Conservation (phyloP, 92 coral and sea anemone genomes). For the Paramuricea clavata region DNA sequence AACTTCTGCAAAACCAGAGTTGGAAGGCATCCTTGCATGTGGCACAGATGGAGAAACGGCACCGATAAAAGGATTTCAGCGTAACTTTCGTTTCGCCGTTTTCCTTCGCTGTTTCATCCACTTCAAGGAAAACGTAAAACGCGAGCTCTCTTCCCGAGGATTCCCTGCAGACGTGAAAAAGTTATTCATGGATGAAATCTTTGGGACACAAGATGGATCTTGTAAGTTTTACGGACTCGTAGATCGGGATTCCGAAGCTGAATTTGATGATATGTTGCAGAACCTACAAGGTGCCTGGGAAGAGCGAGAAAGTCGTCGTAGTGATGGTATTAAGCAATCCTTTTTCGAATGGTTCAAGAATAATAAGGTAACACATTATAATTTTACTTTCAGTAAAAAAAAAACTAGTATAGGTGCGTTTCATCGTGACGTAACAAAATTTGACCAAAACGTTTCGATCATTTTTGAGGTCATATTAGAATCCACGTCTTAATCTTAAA, state of each 20-base stretch:
- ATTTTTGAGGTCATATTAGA: too few species aligned
- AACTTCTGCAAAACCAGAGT: not conserved
- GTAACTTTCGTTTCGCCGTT: constrained; percentile 7
- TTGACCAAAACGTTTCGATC: too few species aligned
- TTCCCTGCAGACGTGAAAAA: constrained; percentile 26
- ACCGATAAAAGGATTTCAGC: not conserved
- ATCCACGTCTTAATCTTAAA: too few species aligned
- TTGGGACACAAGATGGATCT: constrained; percentile 60
- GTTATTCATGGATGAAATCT: constrained; percentile 55
- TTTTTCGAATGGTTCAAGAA: constrained; percentile 49
- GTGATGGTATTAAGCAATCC: not conserved
- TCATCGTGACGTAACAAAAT: too few species aligned
- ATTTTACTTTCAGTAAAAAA: not conserved
- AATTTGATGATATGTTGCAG: constrained; percentile 58
- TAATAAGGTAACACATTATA: constrained; percentile 18
- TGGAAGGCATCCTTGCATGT: constrained; percentile 18
- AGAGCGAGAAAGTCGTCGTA: not conserved
- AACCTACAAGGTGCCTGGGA: constrained; percentile 53
- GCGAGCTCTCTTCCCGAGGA: constrained; percentile 56
- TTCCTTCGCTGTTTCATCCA: constrained; percentile 55
- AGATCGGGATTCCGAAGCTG: constrained; percentile 54
- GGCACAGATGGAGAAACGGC: constrained; percentile 22
- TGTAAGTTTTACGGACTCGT: constrained; percentile 60
- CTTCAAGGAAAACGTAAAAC: constrained; percentile 56
- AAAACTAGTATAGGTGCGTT: too few species aligned